A percentile compares a stretch with the other conserved stretches of the same genome.
Evolutionary conservation across 2,888 invertebrate species (phyloP).

Genomic region (Dexiosoma caninum): DNA sequence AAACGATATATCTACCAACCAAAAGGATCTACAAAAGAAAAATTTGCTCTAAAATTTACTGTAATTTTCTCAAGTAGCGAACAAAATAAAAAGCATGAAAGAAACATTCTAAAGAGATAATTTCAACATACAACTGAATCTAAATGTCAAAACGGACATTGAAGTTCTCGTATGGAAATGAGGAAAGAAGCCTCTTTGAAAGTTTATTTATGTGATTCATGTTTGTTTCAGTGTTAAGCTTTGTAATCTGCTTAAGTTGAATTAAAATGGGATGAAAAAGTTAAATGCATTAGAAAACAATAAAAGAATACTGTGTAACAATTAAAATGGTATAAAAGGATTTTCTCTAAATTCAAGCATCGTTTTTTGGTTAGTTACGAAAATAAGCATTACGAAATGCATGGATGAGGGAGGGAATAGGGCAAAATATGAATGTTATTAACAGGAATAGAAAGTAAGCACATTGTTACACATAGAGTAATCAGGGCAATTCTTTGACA

Average conservation of each 20-base stretch:
- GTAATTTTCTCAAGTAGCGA: slow-evolving; percentile 47
- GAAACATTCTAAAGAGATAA: background rate
- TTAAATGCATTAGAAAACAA: slow-evolving; percentile 1
- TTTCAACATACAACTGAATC: slow-evolving; percentile 8
- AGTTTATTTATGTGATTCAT: background rate
- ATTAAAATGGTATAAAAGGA: slow-evolving; percentile 18
- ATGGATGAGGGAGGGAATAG: too few relatives aligned
- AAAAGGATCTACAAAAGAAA: slow-evolving; percentile 14
- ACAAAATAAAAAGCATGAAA: background rate
- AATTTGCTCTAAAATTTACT: slow-evolving; percentile 30
- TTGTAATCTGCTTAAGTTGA: slow-evolving; percentile 61
- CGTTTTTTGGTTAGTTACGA: background rate
- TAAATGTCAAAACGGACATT: slow-evolving; percentile 53
- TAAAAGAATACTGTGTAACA: background rate
- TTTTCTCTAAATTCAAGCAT: background rate
- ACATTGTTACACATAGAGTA: too few relatives aligned
- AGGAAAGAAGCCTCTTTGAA: slow-evolving; percentile 23
- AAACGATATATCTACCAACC: slow-evolving; percentile 8
- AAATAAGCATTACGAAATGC: too few relatives aligned
- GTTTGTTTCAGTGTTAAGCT: slow-evolving; percentile 37
- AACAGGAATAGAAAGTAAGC: too few relatives aligned
- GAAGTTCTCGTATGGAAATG: slow-evolving; percentile 30
- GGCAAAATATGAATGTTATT: too few relatives aligned
- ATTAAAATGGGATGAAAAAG: background rate
- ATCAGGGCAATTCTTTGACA: too few relatives aligned